phyloP scores from a whole-genome alignment of 30 jellyfish, hydroid and myxozoan species.

The Turritopsis dohrnii region DNA sequence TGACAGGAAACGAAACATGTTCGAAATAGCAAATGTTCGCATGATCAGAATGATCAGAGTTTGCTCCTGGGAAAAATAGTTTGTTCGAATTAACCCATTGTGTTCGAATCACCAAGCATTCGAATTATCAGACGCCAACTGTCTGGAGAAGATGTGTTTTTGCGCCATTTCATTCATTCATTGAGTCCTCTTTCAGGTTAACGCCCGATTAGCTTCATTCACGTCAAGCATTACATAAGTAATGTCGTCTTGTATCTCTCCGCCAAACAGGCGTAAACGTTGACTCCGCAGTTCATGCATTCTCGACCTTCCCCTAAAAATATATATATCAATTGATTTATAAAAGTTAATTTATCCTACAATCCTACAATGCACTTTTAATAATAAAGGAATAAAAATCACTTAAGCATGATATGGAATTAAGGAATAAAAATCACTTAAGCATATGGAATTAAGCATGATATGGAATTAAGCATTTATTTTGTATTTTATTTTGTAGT shows the following conservation, averaged over 20 bases:
- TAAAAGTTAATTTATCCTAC: neutral
- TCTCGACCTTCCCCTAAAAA: constrained; percentile 90
- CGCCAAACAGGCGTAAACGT: constrained; percentile 98
- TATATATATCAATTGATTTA: neutral
- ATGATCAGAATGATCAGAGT: too few species aligned
- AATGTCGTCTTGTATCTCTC: constrained; percentile 94
- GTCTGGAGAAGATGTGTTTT: too few species aligned
- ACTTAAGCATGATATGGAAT: neutral
- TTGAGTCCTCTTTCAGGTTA: constrained; percentile 88
- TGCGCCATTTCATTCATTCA: too few species aligned
- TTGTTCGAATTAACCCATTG: too few species aligned
- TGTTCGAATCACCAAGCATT: too few species aligned
- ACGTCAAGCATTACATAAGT: constrained; percentile 95
- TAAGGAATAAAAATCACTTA: neutral
- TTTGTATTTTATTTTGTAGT: too few species aligned
- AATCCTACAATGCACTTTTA: neutral
- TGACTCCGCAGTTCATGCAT: constrained; percentile 98
- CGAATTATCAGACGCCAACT: too few species aligned
- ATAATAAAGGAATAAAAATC: neutral
- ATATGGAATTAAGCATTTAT: too few species aligned
- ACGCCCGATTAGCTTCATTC: constrained; percentile 96
- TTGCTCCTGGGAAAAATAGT: too few species aligned
- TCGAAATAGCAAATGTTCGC: too few species aligned
- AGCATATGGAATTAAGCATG: too few species aligned
- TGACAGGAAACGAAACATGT: too few species aligned